Evolutionary conservation across 2,888 invertebrate species (phyloP), one percentile per base, ranked within the genome.

Genomic region (Aricia artaxerxes): DNA sequence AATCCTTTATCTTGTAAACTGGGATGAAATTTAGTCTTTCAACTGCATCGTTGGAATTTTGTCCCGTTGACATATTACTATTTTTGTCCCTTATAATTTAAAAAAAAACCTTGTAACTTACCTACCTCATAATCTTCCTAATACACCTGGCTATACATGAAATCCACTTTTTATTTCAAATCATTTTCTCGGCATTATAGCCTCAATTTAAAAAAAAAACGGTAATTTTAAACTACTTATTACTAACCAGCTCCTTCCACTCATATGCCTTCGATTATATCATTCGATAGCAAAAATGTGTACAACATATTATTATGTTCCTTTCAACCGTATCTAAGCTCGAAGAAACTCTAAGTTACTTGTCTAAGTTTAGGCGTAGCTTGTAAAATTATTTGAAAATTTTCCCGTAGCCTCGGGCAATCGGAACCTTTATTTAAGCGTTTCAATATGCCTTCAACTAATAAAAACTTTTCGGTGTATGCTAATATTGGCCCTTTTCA

Each of bases 401-500:
- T 73, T 40, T 44, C 57, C 13, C 11, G 1, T 7, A 3, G 73
- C 73, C 73, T 44, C 9, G 1, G 73, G 73, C 73, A 38, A 0
- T 40, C 3, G 9, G 40, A 44, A 40, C 40, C 73, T 69, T 69
- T 69, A 69, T 69, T 69, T 69, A 38, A 69, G 35, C 69, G 69
- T 69, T 69, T 38, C 73, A 73, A 73, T 40, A 44, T 73, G 73
- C 73, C 73, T 73, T 44, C 44, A 73, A 73, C 73, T 73, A 73
- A 73, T 44, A 73, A 73, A 73, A 73, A 73, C 73, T 73, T 73
- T 73, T 44, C 24, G 44, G 73, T 73, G 44, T 73, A 73, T 44
- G 73, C 73, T 73, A 44, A 73, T 73, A 73, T 40, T 73, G 73
- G 44, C 73, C 73, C 73, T n/a, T 73, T 73, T 24, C 73, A 73